Evolutionary conservation across 2,797 vertebrate species (phyloP).

Genomic region (Silurus aristotelis): DNA sequence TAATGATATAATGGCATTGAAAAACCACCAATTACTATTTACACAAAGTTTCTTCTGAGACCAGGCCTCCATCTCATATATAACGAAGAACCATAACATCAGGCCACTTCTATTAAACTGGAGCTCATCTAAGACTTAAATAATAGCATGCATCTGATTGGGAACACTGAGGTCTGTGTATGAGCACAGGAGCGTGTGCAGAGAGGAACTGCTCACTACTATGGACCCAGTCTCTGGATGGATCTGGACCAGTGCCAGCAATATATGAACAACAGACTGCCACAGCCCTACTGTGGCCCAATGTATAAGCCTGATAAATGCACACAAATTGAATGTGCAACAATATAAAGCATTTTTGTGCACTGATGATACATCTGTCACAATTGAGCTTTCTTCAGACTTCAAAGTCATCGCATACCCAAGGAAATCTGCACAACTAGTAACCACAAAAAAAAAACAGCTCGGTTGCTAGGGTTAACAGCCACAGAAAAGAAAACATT

Average conservation of each 20-base stretch:
- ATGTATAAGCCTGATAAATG: neutral
- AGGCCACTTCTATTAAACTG: conserved; percentile 4
- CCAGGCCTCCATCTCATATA: neutral
- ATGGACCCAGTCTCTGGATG: conserved; percentile 58
- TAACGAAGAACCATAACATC: neutral
- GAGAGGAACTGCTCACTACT: conserved; percentile 56
- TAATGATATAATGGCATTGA: neutral
- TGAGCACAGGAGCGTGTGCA: conserved; percentile 54
- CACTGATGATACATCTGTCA: neutral
- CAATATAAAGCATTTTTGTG: neutral
- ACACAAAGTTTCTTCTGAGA: neutral
- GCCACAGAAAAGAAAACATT: neutral
- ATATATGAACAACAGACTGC: conserved; percentile 3
- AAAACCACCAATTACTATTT: neutral
- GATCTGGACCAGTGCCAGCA: conserved; percentile 62
- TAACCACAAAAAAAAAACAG: conserved; percentile 36
- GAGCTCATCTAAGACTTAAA: neutral
- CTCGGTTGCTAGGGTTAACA: neutral
- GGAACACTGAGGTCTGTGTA: conserved; percentile 70
- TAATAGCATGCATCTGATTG: conserved; percentile 54
- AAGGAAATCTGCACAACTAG: conserved; percentile 3
- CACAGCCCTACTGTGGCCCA: neutral
- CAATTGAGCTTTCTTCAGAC: neutral
- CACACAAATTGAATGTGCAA: neutral
- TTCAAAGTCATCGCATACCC: neutral